Evolutionary conservation across 1,140 invertebrate genomes (phyloP), one percentile per base, ranked within the genome.

Genomic region (Leptinotarsa lineolata): DNA sequence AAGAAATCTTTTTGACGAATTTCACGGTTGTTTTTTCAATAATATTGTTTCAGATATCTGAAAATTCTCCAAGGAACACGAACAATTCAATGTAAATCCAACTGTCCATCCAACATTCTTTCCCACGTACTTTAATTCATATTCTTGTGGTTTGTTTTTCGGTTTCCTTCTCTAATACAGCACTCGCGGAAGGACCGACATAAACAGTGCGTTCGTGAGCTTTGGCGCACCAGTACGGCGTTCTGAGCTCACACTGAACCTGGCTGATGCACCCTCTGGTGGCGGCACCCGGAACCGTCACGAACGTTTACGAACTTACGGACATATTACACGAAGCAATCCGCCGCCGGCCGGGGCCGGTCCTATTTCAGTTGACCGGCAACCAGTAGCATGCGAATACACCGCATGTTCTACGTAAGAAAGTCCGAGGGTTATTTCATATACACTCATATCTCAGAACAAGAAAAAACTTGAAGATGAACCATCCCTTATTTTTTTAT

Each of bases 101-200:
- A 54, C 48, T 16, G n/a, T 18, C 5, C 15, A 54, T 54, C 48
- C 48, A 54, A 54, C 48, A 54, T 54, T 54, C 48, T 54, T 18
- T 13, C 48, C 48, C 48, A 54, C 48, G 15, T 16, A 15, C 4
- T 54, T 54, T 5, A 54, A 54, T 54, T 54, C 48, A 54, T 54
- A 54, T 77, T 81, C 84, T 87, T 85, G 86, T 85, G 85, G 87
- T 89, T 87, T 86, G 88, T 87, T 89, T 39, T 39, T 73, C 65
- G 87, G 90, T 91, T 89, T 90, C 90, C 90, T 92, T 91, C 90
- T 91, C 90, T 86, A 86, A 88, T 90, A 91, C 90, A 91, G 90
- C 90, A 91, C 88, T 88, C 89, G 90, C 89, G 89, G 90, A 91
- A 91, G 90, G 89, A 80, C 86, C 88, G 69, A 71, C 60, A 59